These are phyloP conservation scores for Biston betularia DNA, from an alignment of 2,888 invertebrate species.

Conservation along the genomic window DNA sequence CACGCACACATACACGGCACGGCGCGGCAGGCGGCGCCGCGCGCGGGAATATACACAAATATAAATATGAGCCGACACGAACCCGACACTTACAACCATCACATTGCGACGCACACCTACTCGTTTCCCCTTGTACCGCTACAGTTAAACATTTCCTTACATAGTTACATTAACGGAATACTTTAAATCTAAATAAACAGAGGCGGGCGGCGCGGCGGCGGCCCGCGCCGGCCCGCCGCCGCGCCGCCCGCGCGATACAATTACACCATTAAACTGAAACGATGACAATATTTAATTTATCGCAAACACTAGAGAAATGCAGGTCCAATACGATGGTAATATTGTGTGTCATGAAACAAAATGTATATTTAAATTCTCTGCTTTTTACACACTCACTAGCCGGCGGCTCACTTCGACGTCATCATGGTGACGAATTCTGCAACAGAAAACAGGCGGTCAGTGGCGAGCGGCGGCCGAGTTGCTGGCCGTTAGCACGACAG, in stretches of 20 bases:
- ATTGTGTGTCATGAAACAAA: conserved; percentile 87
- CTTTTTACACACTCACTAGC: conserved; percentile 87
- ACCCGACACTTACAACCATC: conserved; percentile 69
- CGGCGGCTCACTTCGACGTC: conserved; percentile 98
- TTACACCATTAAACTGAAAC: conserved; percentile 81
- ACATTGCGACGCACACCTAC: conserved; percentile 80
- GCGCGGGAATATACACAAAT: conserved; percentile 65
- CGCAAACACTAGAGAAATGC: conserved; percentile 87
- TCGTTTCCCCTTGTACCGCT: conserved; percentile 81
- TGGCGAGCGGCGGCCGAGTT: neutral
- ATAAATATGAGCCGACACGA: conserved; percentile 72
- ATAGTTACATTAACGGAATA: conserved; percentile 85
- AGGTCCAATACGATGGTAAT: conserved; percentile 87
- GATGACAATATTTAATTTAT: conserved; percentile 85
- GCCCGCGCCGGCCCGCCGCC: conserved; percentile 40
- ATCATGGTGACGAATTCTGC: conserved; percentile 99
- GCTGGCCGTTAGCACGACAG: conserved; percentile 61
- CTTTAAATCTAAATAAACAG: conserved; percentile 83
- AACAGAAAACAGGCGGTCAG: conserved; percentile 73
- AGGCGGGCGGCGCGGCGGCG: conserved; percentile 58
- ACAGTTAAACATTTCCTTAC: conserved; percentile 79
- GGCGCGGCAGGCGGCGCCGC: conserved; percentile 35
- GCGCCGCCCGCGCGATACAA: conserved; percentile 56
- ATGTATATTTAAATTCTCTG: conserved; percentile 88
- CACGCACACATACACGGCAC: conserved; percentile 57